phyloP scores from a whole-genome alignment of 2,113 vertebrate species.

The Bombycilla garrulus region DNA sequence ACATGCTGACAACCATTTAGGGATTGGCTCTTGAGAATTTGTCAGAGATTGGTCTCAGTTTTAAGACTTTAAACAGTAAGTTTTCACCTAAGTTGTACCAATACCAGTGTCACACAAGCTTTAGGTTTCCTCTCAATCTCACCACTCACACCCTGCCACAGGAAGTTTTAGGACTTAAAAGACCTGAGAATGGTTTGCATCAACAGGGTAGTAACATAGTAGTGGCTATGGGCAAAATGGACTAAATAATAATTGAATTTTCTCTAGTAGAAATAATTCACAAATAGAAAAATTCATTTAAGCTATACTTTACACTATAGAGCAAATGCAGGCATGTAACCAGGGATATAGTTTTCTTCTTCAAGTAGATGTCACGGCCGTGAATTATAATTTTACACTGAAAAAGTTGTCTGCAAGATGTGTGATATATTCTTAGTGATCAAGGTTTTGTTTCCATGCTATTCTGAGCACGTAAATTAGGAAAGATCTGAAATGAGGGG shows the following conservation, averaged over 20 bases:
- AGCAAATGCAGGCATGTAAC: not conserved
- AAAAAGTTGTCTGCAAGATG: not conserved
- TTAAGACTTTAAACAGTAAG: not conserved
- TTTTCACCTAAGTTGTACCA: not conserved
- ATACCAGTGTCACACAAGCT: not conserved
- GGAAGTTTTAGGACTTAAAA: not conserved
- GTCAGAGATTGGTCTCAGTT: not conserved
- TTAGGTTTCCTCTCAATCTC: not conserved
- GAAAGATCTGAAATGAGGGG: not conserved
- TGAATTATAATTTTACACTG: not conserved
- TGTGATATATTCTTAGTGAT: not conserved
- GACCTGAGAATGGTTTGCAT: not conserved
- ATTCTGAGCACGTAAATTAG: not conserved
- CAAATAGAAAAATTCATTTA: not conserved
- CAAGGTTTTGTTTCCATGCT: not conserved
- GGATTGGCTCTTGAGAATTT: not conserved
- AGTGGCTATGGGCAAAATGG: not conserved
- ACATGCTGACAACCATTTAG: not conserved
- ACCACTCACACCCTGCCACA: not conserved
- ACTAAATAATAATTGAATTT: not conserved
- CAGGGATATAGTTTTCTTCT: not conserved
- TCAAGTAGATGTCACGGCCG: not conserved
- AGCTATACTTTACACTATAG: not conserved
- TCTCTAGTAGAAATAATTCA: not conserved
- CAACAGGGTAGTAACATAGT: not conserved